phyloP scores from a whole-genome alignment of 2,888 invertebrate species.

The Kuschelorhynchus macadamiae region DNA sequence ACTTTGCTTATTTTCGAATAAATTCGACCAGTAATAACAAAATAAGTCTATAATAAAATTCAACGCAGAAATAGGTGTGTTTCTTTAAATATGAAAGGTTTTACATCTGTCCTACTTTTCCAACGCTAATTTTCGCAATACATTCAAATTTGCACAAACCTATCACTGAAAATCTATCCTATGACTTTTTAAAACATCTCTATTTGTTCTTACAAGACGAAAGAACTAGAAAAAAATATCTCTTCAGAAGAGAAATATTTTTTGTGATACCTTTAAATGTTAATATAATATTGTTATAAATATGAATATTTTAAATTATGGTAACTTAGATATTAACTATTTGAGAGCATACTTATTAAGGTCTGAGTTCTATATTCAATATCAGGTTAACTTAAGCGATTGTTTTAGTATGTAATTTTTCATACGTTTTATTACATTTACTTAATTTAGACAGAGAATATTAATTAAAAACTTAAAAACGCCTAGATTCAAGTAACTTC shows the following conservation, averaged over 20 bases:
- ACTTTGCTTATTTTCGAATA: no score
- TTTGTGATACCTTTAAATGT: conserved; percentile 66
- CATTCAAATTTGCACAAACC: conserved; percentile 30
- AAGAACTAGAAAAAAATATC: conserved; percentile 57
- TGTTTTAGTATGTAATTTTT: conserved; percentile 3
- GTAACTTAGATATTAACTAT: conserved; percentile 47
- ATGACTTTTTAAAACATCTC: conserved; percentile 39
- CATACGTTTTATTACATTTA: conserved; percentile 9
- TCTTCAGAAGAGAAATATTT: conserved; percentile 63
- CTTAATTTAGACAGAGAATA: no score
- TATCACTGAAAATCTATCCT: conserved; percentile 31
- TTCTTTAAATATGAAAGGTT: no score
- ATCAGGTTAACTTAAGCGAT: conserved; percentile 19
- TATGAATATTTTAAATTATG: conserved; percentile 60
- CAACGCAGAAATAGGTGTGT: no score
- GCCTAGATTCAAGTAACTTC: no score
- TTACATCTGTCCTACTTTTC: no score
- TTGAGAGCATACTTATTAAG: conserved; percentile 32
- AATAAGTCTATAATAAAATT: no score
- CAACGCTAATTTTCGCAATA: conserved; percentile 28
- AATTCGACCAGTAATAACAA: no score
- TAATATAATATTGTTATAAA: conserved; percentile 61
- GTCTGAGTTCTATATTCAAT: conserved; percentile 48
- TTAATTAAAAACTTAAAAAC: no score
- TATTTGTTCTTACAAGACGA: conserved; percentile 43